Conservation (phyloP, 2,113 vertebrate species). For the Actenoides hombroni region DNA sequence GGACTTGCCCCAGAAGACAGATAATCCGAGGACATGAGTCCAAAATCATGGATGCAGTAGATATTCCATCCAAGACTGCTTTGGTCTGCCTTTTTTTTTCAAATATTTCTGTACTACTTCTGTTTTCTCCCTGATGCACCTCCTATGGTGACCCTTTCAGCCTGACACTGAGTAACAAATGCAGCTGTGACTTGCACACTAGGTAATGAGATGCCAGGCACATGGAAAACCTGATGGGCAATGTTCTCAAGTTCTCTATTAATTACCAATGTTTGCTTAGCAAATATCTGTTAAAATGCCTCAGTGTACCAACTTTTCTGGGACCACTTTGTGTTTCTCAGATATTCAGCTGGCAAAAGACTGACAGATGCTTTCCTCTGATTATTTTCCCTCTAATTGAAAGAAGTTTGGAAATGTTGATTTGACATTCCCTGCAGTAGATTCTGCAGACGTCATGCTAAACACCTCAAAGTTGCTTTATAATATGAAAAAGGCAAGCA, state of each 20-base stretch:
- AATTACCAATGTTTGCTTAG: constrained; percentile 29
- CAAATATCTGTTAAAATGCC: constrained; percentile 16
- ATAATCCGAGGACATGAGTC: neutral
- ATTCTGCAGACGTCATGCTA: neutral
- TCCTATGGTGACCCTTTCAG: neutral
- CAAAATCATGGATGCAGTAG: neutral
- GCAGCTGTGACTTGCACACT: neutral
- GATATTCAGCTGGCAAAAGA: neutral
- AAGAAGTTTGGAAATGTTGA: neutral
- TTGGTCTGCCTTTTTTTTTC: neutral
- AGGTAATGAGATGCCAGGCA: neutral
- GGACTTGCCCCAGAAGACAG: neutral
- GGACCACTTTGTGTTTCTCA: neutral
- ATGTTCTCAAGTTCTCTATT: neutral
- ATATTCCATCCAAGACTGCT: neutral
- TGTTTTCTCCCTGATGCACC: neutral
- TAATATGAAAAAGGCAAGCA: neutral
- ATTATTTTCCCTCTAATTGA: neutral
- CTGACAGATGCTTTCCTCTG: neutral
- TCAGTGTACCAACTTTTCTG: neutral
- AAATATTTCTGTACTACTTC: neutral
- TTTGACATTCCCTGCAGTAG: neutral
- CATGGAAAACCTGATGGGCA: neutral
- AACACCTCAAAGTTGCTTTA: neutral
- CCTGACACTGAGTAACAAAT: neutral